These are phyloP conservation scores for Hippoglossus hippoglossus DNA, from an alignment of 2,797 vertebrate species.

Conservation along the genomic window DNA sequence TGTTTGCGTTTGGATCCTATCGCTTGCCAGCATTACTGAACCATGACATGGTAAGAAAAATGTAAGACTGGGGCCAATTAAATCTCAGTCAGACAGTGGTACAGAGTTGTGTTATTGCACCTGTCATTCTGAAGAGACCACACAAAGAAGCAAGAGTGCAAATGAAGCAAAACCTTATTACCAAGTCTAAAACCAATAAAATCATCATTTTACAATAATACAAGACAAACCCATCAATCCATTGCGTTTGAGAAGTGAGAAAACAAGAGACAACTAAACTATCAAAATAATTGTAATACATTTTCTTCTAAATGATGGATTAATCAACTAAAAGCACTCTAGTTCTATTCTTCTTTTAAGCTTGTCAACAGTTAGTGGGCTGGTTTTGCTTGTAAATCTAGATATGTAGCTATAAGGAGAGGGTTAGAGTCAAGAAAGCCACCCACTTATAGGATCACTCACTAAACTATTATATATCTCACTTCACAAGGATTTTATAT, in stretches of 20 bases:
- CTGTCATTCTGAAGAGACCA: slow-evolving; percentile 6
- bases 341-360: too few relatives aligned
- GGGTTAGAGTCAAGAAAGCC: too few relatives aligned
- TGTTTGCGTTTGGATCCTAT: slow-evolving; percentile 3
- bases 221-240: neutral
- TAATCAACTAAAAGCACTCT: too few relatives aligned
- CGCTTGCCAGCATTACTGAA: slow-evolving; percentile 19
- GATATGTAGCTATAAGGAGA: too few relatives aligned
- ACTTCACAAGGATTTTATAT: neutral
- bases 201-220: neutral
- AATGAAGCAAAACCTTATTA: too few relatives aligned
- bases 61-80: slow-evolving; percentile 20
- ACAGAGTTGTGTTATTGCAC: neutral
- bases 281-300: too few relatives aligned
- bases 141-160: neutral
- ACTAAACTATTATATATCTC: neutral
- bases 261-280: too few relatives aligned
- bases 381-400: too few relatives aligned
- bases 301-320: too few relatives aligned
- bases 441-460: too few relatives aligned
- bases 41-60: slow-evolving; percentile 19
- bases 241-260: too few relatives aligned
- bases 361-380: too few relatives aligned
- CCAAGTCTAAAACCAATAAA: neutral
- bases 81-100: neutral